Evolutionary conservation across 1,140 invertebrate genomes (phyloP).

Genomic region (Diprion similis): DNA sequence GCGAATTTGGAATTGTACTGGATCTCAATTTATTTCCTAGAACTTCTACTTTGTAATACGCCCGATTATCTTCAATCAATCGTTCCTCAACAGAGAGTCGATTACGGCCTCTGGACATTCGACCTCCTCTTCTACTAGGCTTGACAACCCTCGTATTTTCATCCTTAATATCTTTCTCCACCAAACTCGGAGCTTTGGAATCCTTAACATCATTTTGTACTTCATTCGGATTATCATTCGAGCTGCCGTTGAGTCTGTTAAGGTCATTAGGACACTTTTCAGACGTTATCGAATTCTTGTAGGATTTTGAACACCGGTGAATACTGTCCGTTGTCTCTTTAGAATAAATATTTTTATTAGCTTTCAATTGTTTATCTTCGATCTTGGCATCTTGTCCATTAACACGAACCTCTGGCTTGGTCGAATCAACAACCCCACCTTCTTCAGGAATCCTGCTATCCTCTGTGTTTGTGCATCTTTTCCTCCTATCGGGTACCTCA

Average conservation of each 20-base stretch:
- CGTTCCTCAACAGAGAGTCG: constrained; percentile 66
- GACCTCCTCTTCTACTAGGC: constrained; percentile 41
- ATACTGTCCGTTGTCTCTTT: background rate
- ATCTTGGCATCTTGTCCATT: background rate
- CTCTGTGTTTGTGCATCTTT: background rate
- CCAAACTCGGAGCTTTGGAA: constrained; percentile 17
- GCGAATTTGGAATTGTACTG: constrained; percentile 52
- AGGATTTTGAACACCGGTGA: background rate
- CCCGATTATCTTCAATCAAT: constrained; percentile 67
- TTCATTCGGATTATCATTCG: constrained; percentile 18
- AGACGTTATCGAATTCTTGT: background rate
- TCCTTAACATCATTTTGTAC: constrained; percentile 22
- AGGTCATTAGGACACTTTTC: background rate
- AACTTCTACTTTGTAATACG: constrained; percentile 78
- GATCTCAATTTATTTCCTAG: constrained; percentile 73
- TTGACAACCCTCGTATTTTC: constrained; percentile 27
- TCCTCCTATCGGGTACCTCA: background rate
- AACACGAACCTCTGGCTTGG: background rate
- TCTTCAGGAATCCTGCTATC: background rate
- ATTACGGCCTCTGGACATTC: constrained; percentile 52
- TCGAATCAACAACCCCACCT: background rate
- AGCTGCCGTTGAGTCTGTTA: background rate
- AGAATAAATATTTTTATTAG: background rate
- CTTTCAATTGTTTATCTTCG: background rate
- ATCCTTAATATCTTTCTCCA: constrained; percentile 20